These are phyloP conservation scores for Helarctos malayanus DNA, from an alignment of 2,797 vertebrate genomes.

Conservation along the genomic window DNA sequence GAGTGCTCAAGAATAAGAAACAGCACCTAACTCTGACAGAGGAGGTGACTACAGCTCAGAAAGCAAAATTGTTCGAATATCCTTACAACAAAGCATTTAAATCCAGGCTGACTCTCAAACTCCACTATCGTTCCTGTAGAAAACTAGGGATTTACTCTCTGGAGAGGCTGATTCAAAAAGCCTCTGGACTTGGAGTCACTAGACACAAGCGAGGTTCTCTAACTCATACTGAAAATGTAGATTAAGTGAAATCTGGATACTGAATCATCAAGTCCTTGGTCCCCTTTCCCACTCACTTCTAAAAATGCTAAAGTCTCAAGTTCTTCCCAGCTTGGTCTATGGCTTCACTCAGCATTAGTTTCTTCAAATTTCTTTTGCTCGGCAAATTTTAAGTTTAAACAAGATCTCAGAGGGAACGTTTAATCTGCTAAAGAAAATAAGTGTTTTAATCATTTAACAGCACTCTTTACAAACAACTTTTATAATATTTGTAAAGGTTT, in stretches of 20 bases:
- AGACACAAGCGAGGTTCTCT: neutral
- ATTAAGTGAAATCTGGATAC: constrained; percentile 14
- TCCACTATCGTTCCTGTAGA: neutral
- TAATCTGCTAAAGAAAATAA: constrained; percentile 54
- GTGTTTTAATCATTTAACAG: constrained; percentile 35
- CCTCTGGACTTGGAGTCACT: neutral
- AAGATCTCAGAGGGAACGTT: constrained; percentile 58
- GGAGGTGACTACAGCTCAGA: neutral
- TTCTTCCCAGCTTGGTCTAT: neutral
- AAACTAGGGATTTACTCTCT: neutral
- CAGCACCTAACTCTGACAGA: neutral
- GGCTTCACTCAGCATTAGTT: constrained; percentile 3
- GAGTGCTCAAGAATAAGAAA: neutral
- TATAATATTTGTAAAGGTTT: constrained; percentile 35
- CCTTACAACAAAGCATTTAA: neutral
- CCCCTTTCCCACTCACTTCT: neutral
- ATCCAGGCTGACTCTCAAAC: neutral
- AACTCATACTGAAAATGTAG: neutral
- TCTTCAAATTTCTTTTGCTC: constrained; percentile 56
- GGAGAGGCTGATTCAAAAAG: neutral
- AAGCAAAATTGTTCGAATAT: neutral
- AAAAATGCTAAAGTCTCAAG: constrained; percentile 24
- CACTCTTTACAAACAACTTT: constrained; percentile 60
- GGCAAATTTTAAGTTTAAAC: constrained; percentile 59
- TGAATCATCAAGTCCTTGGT: neutral